A percentile compares a stretch with the other conserved stretches of the same genome.
These are phyloP conservation scores for Okamejei kenojei DNA, from an alignment of 2,797 vertebrate genomes.

Conservation along the genomic window DNA sequence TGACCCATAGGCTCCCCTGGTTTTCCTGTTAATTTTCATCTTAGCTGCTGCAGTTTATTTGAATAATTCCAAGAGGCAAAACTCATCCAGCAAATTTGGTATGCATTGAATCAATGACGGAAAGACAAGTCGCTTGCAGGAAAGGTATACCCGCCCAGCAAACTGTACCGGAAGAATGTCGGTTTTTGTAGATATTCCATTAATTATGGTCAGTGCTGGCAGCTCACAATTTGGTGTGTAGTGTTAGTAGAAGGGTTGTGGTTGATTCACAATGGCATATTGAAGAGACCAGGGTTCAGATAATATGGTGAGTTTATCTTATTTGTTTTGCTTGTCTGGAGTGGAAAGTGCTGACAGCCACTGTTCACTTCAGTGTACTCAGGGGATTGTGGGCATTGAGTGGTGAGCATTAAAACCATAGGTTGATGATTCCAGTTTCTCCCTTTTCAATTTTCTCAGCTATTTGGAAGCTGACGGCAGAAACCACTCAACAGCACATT, in stretches of 20 bases:
- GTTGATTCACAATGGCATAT: constrained; percentile 26
- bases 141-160: not conserved
- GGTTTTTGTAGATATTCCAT: constrained; percentile 32
- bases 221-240: not conserved
- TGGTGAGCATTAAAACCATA: constrained; percentile 19
- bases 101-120: not conserved
- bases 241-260: not conserved
- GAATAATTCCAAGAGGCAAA: not conserved
- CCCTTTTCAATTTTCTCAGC: constrained; percentile 35
- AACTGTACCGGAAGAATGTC: not conserved
- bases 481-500: constrained; percentile 31
- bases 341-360: constrained; percentile 25
- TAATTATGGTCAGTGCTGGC: constrained; percentile 27
- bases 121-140: not conserved
- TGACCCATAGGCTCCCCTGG: not conserved
- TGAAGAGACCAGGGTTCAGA: not conserved
- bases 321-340: constrained; percentile 38
- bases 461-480: constrained; percentile 26
- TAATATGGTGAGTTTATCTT: constrained; percentile 40
- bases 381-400: constrained; percentile 24
- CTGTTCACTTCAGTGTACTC: constrained; percentile 10
- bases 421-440: constrained; percentile 24
- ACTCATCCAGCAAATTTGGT: not conserved
- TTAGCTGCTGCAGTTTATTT: not conserved
- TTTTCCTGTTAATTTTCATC: not conserved